phyloP scores from a whole-genome alignment of 2,797 vertebrate species.

The Gobionotothen gibberifrons region DNA sequence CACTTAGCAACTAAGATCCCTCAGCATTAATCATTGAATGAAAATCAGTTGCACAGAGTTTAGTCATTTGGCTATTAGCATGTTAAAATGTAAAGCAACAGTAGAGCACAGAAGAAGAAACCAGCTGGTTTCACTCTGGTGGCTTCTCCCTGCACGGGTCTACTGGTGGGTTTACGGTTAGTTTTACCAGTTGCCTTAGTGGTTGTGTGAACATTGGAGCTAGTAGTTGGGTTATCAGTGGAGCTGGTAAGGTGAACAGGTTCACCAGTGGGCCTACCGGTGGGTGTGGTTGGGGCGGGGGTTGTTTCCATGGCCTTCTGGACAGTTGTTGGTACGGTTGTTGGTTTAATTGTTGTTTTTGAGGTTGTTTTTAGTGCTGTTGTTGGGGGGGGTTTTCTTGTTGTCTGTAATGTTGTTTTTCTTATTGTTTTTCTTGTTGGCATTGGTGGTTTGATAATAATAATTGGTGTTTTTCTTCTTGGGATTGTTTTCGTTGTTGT shows the following conservation, averaged over 20 bases:
- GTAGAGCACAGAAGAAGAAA: constrained; percentile 45
- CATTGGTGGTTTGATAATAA: constrained; percentile 36
- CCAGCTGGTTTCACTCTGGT: constrained; percentile 29
- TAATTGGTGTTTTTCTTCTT: constrained; percentile 33
- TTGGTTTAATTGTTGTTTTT: constrained; percentile 51
- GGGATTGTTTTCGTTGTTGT: constrained; percentile 52
- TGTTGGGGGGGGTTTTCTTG: constrained; percentile 21
- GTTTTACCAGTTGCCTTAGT: constrained; percentile 26
- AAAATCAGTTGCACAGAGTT: constrained; percentile 7
- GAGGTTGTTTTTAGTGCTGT: constrained; percentile 45
- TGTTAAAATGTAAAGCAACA: constrained; percentile 47
- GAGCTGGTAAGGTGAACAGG: constrained; percentile 46
- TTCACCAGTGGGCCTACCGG: constrained; percentile 69
- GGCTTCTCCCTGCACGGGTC: constrained; percentile 49
- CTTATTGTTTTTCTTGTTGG: constrained; percentile 27
- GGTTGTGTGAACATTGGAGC: constrained; percentile 7
- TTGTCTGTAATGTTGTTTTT: constrained; percentile 43
- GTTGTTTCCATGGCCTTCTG: constrained; percentile 53
- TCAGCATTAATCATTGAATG: background rate
- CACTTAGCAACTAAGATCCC: background rate
- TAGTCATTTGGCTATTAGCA: constrained; percentile 13
- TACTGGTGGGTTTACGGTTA: constrained; percentile 36
- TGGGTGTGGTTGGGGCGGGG: constrained; percentile 51
- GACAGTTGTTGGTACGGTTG: constrained; percentile 49
- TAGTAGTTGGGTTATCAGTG: constrained; percentile 34